phyloP scores from a whole-genome alignment of 2,888 invertebrate species.

The Quadriops clusia region DNA sequence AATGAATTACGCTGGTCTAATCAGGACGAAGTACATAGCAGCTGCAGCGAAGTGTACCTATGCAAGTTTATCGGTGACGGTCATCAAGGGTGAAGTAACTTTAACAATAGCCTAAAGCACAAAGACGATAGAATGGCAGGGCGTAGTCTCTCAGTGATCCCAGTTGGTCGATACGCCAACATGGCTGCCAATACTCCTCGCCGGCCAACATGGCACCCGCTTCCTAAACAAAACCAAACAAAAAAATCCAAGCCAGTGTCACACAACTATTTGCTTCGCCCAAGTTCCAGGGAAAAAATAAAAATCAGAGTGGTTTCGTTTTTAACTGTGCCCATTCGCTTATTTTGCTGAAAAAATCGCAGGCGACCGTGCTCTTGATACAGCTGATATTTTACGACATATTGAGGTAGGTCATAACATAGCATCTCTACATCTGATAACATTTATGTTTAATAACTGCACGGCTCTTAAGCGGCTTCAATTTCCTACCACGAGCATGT shows the following conservation, averaged over 20 bases:
- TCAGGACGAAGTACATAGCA: conserved; percentile 9
- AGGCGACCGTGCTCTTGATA: too few relatives aligned
- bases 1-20: conserved; percentile 7
- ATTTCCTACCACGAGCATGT: too few relatives aligned
- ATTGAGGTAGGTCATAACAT: too few relatives aligned
- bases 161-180: conserved; percentile 36
- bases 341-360: too few relatives aligned
- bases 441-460: too few relatives aligned
- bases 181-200: conserved; percentile 31
- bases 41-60: conserved; percentile 9
- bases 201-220: conserved; percentile 29
- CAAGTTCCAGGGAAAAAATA: conserved; percentile 15
- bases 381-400: too few relatives aligned
- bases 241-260: conserved; percentile 29
- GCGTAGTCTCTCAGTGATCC: conserved; percentile 30
- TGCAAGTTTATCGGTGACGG: conserved; percentile 9
- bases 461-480: too few relatives aligned
- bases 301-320: too few relatives aligned
- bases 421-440: too few relatives aligned
- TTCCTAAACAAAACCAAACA: conserved; percentile 21
- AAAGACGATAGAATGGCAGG: conserved; percentile 27
- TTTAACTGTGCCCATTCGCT: too few relatives aligned
- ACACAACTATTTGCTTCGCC: conserved; percentile 28
- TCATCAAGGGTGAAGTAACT: conserved; percentile 12
- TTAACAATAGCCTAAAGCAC: conserved; percentile 18